Evolutionary conservation across 2,113 vertebrate genomes (phyloP).

Genomic region (Gobio gobio): DNA sequence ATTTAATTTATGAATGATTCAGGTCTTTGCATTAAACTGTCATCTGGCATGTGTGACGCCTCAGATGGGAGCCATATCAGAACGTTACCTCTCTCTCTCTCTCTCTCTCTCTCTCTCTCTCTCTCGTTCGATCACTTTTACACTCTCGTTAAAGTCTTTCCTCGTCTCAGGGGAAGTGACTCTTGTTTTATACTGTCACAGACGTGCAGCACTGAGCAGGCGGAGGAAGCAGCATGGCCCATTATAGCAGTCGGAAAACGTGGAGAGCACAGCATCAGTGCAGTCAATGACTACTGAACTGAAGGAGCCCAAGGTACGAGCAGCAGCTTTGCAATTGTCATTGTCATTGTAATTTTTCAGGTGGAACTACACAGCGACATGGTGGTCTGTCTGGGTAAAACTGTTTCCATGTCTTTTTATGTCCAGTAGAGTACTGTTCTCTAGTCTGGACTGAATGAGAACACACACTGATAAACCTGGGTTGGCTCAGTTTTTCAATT

Average conservation of each 20-base stretch:
- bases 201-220: not conserved
- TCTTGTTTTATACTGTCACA: constrained; percentile 64
- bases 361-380: not conserved
- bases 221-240: constrained; percentile 12
- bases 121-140: constrained; percentile 20
- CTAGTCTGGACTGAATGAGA: constrained; percentile 3
- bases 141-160: constrained; percentile 40
- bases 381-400: not conserved
- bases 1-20: constrained; percentile 70
- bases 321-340: not conserved
- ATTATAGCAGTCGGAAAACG: constrained; percentile 28
- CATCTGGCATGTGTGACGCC: constrained; percentile 71
- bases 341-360: not conserved
- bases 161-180: constrained; percentile 60
- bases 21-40: constrained; percentile 75
- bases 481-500: not conserved
- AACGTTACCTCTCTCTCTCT: not conserved
- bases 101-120: constrained; percentile 11
- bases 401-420: not conserved
- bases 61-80: constrained; percentile 51
- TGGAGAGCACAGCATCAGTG: constrained; percentile 9
- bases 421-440: constrained; percentile 14
- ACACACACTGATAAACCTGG: not conserved
- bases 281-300: not conserved
- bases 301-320: not conserved